Percentiles rank a stretch among this genome's conserved stretches.
Conservation (phyloP, 2,113 vertebrate species). For the Lophotis ruficrista region DNA sequence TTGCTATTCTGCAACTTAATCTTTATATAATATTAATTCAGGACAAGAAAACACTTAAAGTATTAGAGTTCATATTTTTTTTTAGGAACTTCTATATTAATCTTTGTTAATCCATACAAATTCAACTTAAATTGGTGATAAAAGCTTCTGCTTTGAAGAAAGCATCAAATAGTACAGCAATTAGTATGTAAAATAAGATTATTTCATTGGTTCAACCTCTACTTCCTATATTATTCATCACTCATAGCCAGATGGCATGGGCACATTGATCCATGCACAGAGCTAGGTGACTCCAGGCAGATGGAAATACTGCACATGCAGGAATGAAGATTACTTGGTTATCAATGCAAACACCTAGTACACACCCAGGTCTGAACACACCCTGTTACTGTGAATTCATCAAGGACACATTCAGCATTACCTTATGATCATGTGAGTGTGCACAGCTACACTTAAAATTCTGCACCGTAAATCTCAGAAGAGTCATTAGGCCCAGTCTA, state of each 20-base stretch:
- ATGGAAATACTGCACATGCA: background rate
- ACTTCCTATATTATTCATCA: background rate
- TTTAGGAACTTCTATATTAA: background rate
- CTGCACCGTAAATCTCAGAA: background rate
- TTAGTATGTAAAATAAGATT: slow-evolving; percentile 5
- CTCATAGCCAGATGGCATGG: background rate
- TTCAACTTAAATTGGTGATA: slow-evolving; percentile 3
- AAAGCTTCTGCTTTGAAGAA: background rate
- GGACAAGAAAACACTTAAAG: too few species aligned
- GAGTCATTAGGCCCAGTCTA: background rate
- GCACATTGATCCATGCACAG: background rate
- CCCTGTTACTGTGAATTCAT: fast-evolving
- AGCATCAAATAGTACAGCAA: slow-evolving; percentile 10
- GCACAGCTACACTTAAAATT: background rate
- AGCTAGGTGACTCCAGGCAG: background rate
- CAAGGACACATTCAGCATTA: background rate
- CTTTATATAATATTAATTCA: too few species aligned
- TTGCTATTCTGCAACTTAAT: background rate
- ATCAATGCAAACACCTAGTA: background rate
- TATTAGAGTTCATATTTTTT: background rate
- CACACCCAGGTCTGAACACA: background rate
- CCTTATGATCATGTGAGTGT: background rate
- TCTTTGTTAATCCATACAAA: slow-evolving; percentile 26
- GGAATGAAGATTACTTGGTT: background rate
- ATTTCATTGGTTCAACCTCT: background rate